Evolutionary conservation across 2,888 invertebrate species (phyloP), one percentile per base, ranked within the genome.

Genomic region (Ochlodes sylvanus): DNA sequence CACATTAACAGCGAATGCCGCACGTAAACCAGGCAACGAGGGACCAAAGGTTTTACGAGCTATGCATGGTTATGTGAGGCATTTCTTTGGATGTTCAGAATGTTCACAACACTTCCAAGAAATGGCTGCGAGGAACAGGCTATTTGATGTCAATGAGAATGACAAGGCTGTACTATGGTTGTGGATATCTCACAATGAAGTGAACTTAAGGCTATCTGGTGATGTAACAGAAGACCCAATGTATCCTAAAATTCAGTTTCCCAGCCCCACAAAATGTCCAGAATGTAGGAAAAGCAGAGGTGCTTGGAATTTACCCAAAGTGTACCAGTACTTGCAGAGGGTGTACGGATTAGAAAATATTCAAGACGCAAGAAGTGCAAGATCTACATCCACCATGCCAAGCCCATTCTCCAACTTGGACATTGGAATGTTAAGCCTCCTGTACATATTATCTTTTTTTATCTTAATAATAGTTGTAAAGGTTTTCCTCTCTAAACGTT

Each of bases 101-200:
- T 99, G 99, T 84, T 94, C 97, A 1, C 87, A 96, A 77, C 98
- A 99, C 92, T 99, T 99, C 84, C 94, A 97, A 83, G 94, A 95
- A 70, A 98, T 98, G 98, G 96, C 98, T 38, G 87, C 90, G 1
- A 94, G 94, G 69, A 95, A 96, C 69, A 95, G 96, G 80, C 94
- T 97, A 71, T 94, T 95, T 80, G 95, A 95, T 76, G 96, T 97
- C 0, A 91, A 93, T 15, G 95, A 94, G 63, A 95, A 95, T 75
- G 95, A 97, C 68, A 97, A 97, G 70, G 95, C 96, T 15, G 95
- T 99, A 0, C 87, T 99, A 50, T 99, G 99, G 98, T 89, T 99
- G 27, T 99, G 99, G 99, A 94, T 94, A 77, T 97, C 98, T 0
- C 99, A 99, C 84, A 99, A 99, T 85, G 96, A 96, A 87, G 99